Evolutionary conservation across 2,888 invertebrate species (phyloP), one percentile per base, ranked within the genome.

Genomic region (Neelides folsomi): DNA sequence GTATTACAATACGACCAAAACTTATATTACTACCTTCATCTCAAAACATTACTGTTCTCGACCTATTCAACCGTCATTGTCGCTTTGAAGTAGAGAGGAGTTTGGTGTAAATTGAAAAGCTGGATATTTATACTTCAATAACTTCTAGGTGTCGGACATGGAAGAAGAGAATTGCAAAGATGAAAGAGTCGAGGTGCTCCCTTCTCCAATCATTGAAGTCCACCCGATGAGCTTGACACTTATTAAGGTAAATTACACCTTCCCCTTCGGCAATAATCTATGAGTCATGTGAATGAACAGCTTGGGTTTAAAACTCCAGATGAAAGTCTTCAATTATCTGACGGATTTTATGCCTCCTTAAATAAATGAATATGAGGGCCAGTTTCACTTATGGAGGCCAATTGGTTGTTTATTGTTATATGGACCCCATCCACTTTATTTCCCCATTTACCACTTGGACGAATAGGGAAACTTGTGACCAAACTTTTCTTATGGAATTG

Each of bases 181-280:
- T 46, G 69, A 80, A 49, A 71, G 76, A 52, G 71, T 84, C 36
- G 75, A 77, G 19, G 77, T 85, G 13, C 66, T 69, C 46, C 72
- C 78, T 39, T 77, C 81, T 2, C 83, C 84, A 0, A 73, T 77
- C 57, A 78, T 83, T 46, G 76, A 78, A 63, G 76, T 85, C 6
- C 74, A 79, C 51, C 83, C 83, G 0, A 79, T 81, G 68, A 80
- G 80, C 35, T 72, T 79, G 10, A 83, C 83, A 35, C 76, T 82
- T 40, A 77, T 78, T 65, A 83, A 81, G 77, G 83, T 82, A 68
- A 66, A 59, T 49, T 38, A 8, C 13, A 16, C 7, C n/a, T 13
- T 36, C 16, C 34, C 37, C 15, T 39, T 38, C n/a, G 18, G 36
- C 15, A 10, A 37, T 36, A 36, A 46, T 36, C 35, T n/a, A n/a